A percentile compares a stretch with the other conserved stretches of the same genome.
Evolutionary conservation across 2,113 vertebrate species (phyloP).

Genomic region (Archilochus colubris): DNA sequence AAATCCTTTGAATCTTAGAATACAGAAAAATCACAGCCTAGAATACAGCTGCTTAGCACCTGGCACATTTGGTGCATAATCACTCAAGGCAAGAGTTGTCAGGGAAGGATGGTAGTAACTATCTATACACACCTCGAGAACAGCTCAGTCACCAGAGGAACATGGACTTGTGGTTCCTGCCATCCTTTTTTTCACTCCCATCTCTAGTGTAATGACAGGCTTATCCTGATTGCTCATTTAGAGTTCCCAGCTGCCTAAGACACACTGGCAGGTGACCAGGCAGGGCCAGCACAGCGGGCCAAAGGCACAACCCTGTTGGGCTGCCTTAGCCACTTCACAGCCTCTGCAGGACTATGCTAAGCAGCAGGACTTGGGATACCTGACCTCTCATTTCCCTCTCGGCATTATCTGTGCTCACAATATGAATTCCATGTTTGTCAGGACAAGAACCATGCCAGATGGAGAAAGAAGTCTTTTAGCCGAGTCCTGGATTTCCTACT

Average conservation of each 20-base stretch:
- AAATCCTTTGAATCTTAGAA: background rate
- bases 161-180: background rate
- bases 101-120: background rate
- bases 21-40: background rate
- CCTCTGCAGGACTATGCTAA: slow-evolving; percentile 14
- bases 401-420: slow-evolving; percentile 28
- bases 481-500: slow-evolving; percentile 70
- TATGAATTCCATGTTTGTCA: slow-evolving; percentile 53
- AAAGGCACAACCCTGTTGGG: background rate
- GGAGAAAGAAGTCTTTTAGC: slow-evolving; percentile 60
- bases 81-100: background rate
- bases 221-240: background rate
- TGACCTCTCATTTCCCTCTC: slow-evolving; percentile 68
- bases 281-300: background rate
- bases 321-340: slow-evolving; percentile 31
- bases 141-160: background rate
- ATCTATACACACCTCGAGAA: background rate
- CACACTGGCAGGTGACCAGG: background rate
- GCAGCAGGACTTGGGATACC: background rate
- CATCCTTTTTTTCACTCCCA: background rate
- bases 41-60: background rate
- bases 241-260: background rate
- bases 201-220: background rate
- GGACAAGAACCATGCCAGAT: slow-evolving; percentile 63
- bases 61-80: background rate